Evolutionary conservation across 2,113 vertebrate species (phyloP).

Genomic region (Oryctolagus cuniculus): mOryCun1.1 NC_091434.1:115882001-115882500

Average conservation of each 20-base stretch:
- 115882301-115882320: not conserved
- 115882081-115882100: not conserved
- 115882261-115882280: not conserved
- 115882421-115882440: not conserved
- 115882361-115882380: not conserved
- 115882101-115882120: not conserved
- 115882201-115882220: not conserved
- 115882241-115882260: not conserved
- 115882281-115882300: not conserved
- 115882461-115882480: not conserved
- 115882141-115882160: not conserved
- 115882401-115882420: not conserved
- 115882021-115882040: not conserved
- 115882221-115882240: not conserved
- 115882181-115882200: not conserved
- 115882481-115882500: not conserved
- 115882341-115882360: not conserved
- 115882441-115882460: not conserved
- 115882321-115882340: conserved; percentile 25
- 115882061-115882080: not conserved
- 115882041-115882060: not conserved
- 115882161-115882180: not conserved
- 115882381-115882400: not conserved
- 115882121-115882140: not conserved
- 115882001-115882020: not conserved